Evolutionary conservation across 2,888 invertebrate species (phyloP).

Genomic region (Norana najaformis): DNA sequence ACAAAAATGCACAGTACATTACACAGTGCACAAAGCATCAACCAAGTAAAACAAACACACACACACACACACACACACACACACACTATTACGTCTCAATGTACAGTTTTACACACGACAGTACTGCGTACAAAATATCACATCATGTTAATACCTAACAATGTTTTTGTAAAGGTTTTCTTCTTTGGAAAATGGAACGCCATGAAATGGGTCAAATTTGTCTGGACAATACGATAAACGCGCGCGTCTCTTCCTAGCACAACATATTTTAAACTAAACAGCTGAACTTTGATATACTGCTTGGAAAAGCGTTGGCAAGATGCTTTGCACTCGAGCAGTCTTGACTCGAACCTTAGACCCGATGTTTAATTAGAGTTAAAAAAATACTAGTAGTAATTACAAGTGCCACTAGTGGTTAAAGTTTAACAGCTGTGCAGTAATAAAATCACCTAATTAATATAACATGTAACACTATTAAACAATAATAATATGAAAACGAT

Average conservation of each 20-base stretch:
- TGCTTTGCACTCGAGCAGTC: neutral
- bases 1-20: neutral
- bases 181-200: neutral
- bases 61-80: neutral
- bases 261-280: neutral
- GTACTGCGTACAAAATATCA: neutral
- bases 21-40: neutral
- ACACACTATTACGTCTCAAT: neutral
- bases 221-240: no score
- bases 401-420: neutral
- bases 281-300: neutral
- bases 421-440: neutral
- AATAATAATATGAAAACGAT: conserved; percentile 9
- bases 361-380: neutral
- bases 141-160: neutral
- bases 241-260: neutral
- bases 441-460: neutral
- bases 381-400: neutral
- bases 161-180: neutral
- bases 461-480: neutral
- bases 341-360: neutral
- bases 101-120: neutral
- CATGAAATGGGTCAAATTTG: conserved; percentile 1
- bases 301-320: no score
- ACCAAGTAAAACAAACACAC: neutral